A percentile compares a stretch with the other conserved stretches of the same genome.
These are phyloP conservation scores for Daboia siamensis DNA, from an alignment of 2,113 vertebrate genomes.

Conservation along the genomic window DNA sequence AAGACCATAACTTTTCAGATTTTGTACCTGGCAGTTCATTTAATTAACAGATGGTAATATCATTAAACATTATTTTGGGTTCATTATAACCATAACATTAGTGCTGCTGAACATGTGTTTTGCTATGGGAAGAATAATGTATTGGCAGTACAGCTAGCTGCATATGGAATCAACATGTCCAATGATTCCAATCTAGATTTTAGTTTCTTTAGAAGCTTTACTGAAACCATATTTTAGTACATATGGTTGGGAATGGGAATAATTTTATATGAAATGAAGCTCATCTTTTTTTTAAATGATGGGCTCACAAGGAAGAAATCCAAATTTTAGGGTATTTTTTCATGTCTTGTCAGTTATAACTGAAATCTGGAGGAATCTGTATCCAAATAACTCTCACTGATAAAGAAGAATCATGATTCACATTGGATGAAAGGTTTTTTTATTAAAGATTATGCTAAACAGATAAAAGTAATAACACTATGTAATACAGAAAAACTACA, in stretches of 20 bases:
- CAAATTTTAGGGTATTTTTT: not conserved
- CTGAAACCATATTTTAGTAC: not conserved
- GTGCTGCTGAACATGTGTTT: conserved; percentile 11
- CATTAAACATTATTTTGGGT: not conserved
- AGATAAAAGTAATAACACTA: not conserved
- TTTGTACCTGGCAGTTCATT: not conserved
- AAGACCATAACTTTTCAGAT: not conserved
- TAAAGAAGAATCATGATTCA: not conserved
- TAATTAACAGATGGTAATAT: not conserved
- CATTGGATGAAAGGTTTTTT: not conserved
- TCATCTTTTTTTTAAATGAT: not conserved
- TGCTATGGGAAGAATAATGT: not conserved
- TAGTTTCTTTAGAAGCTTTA: conserved; percentile 10
- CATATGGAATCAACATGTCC: not conserved
- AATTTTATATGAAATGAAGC: not conserved
- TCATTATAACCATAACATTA: not conserved
- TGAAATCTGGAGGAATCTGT: not conserved
- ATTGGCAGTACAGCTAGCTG: not conserved
- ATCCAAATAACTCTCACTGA: not conserved
- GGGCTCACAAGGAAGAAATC: not conserved
- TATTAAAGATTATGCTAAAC: not conserved
- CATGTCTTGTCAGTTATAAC: not conserved
- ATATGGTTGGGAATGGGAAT: not conserved
- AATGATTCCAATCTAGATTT: not conserved
- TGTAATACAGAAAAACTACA: not conserved